Evolutionary conservation across 2,888 invertebrate genomes (phyloP), one percentile per base, ranked within the genome.

Genomic region (Parascotia fuliginaria): DNA sequence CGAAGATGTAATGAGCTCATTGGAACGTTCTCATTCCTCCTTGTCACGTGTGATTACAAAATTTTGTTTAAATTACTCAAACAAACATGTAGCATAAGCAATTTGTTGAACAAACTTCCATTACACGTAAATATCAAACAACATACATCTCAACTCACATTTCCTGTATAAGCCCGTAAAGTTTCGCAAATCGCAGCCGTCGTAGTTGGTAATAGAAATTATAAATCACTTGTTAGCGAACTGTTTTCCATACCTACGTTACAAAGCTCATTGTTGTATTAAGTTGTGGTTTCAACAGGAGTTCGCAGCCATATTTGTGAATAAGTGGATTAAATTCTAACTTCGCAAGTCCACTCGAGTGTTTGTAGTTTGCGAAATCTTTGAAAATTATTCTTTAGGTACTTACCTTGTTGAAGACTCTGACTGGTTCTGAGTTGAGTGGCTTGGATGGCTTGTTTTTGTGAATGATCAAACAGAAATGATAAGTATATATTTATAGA

Each of bases 241-340:
- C 31, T 60, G 50, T 52, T 55, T 60, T 59, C 60, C 55, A 60
- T 68, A 74, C 65, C 65, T 72, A 60, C 60, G 59, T 67, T 70
- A 76, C 74, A 77, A 80, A 83, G 80, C 83, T 82, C 73, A 78
- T 83, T 83, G 81, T 81, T 77, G 77, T 79, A 76, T 78, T 77
- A 80, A 82, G 75, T 80, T 80, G 86, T 61, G 78, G 79, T 80
- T 75, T 73, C 70, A 73, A 55, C 70, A 70, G 60, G 70, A 75
- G 73, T 77, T 73, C 57, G 59, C 73, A 67, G 64, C 59, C 78
- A 77, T 84, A 83, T 77, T 78, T 73, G 59, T 72, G 81, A 86
- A 82, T 85, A 83, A 85, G 78, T 82, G 81, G 83, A 88, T 88
- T 87, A 85, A 76, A 77, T 80, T 74, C 74, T 70, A 76, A 76